Conservation (phyloP, 2,888 invertebrate genomes). For the Phalera bucephala region DNA sequence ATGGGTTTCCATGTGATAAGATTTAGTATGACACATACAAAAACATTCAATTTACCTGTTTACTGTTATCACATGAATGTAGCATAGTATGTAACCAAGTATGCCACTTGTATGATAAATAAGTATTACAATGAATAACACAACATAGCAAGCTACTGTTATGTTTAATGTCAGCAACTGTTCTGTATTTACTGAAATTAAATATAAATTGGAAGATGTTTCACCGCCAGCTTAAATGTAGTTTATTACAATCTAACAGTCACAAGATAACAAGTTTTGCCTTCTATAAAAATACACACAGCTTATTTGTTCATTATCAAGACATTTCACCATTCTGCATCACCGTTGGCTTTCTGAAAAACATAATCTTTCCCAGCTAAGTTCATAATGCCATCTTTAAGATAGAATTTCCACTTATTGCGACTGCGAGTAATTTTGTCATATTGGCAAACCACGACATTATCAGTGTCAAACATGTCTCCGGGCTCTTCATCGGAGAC, state of each 20-base stretch:
- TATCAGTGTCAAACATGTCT: constrained; percentile 99
- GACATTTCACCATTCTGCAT: constrained; percentile 96
- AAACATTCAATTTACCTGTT: constrained; percentile 1
- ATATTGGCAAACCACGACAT: constrained; percentile 99
- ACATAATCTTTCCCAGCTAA: constrained; percentile 98
- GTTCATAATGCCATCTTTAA: constrained; percentile 99
- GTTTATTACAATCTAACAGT: constrained; percentile 46
- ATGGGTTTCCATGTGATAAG: not conserved
- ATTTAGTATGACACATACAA: not conserved
- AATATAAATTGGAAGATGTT: constrained; percentile 34
- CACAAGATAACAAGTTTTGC: constrained; percentile 57
- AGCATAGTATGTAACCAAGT: not conserved
- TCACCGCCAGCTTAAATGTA: constrained; percentile 36
- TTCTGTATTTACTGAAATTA: constrained; percentile 4
- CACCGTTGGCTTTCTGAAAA: constrained; percentile 99
- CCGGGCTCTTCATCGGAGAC: constrained; percentile 97
- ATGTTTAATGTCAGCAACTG: not conserved
- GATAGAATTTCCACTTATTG: constrained; percentile 99
- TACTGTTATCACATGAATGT: not conserved
- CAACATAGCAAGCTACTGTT: not conserved
- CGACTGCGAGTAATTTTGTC: constrained; percentile 99
- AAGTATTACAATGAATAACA: not conserved
- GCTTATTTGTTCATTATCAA: constrained; percentile 44
- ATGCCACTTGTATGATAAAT: not conserved
- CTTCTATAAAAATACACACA: constrained; percentile 62